Evolutionary conservation across 2,113 vertebrate genomes (phyloP), one percentile per base, ranked within the genome.

Genomic region (Nesoenas mayeri): DNA sequence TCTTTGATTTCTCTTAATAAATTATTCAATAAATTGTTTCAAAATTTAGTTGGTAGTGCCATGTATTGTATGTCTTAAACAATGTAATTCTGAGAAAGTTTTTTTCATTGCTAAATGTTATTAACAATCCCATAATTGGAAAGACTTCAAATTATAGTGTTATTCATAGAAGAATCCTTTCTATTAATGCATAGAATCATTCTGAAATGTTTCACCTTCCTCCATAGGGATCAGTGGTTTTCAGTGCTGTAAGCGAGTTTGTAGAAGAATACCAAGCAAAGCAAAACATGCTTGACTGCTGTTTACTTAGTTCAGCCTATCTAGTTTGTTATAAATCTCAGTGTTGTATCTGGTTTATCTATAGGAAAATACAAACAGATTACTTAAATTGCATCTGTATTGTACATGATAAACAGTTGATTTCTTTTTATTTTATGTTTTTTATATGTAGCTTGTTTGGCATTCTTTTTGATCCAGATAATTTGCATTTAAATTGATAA

Each of bases 401-500:
- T 57, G 21, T 82, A 36, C 0, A 0, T 56, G 32, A 40, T 70
- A 65, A 71, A 21, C 14, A 60, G 48, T 95, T 92, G 72, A 86
- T 97, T 91, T 95, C 29, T 66, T n/a, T 21, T 26, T 88, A 16
- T 42, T 66, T 3, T 32, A 10, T 51, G 5, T 15, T 10, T 72
- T 97, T 93, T 92, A 34, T 95, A 81, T 79, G 58, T 92, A 91
- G 25, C 53, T 54, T 92, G 62, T 93, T 97, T 36, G 86, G 20
- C 71, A 66, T 51, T 96, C 2, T 42, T 97, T 86, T 77, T 62
- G 13, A 57, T 91, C 12, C 6, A n/a, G 11, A 69, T 89, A 81
- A 95, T 97, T 97, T 97, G 71, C 81, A 91, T 97, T 97, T 97
- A 94, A 89, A 96, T 97, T 77, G 87, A 51, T 74, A 85, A 80